Base-by-base conservation (phyloP, 1,140 invertebrate species). In the Lordiphosa clarofinis region DNA sequence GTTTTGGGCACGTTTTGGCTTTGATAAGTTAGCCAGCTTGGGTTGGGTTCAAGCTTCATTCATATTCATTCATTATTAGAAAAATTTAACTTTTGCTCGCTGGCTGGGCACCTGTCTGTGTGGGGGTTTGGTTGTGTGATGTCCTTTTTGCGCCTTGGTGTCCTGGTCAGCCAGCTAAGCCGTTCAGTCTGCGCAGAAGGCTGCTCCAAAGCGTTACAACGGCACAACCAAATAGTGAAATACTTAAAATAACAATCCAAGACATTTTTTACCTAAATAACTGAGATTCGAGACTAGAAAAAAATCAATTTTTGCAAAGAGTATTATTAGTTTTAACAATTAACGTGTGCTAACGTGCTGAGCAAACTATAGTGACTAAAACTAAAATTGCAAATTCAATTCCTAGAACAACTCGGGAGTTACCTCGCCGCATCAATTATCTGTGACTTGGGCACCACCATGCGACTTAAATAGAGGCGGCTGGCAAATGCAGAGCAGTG, bases 51-150 rank as follows among this genome's bases (percentile, higher is more conserved):
- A 47, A 59, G 58, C 73, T 78, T 84, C 78, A 84, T 82, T 82
- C 78, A 82, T 82, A 82, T 82, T 82, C 78, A 84, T 84, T 84
- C 78, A 84, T 84, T 84, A 84, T 84, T 84, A 84, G 78, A 84
- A 84, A 84, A 86, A 84, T 73, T 84, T 73, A 73, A 70, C 71
- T 72, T 68, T 68, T 48, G 69, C 70, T 72, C 48, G 31, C 50
- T 43, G 47, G 38, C 39, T 38, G 36, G 15, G 43, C 39, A 48
- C 40, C 35, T 73, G 39, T 61, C n/a, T n/a, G n/a, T n/a, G n/a
- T n/a, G n/a, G n/a, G n/a, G n/a, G n/a, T n/a, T n/a, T n/a, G n/a
- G n/a, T 24, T 35, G 40, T 50, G 21, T 49, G 48, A 55, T 76
- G 73, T 79, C 68, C 69, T 64, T 67, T 67, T 82, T 84, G 61